Evolutionary conservation across 1,140 invertebrate species (phyloP), one percentile per base, ranked within the genome.

Genomic region (Drosophila nigromelanica): DNA sequence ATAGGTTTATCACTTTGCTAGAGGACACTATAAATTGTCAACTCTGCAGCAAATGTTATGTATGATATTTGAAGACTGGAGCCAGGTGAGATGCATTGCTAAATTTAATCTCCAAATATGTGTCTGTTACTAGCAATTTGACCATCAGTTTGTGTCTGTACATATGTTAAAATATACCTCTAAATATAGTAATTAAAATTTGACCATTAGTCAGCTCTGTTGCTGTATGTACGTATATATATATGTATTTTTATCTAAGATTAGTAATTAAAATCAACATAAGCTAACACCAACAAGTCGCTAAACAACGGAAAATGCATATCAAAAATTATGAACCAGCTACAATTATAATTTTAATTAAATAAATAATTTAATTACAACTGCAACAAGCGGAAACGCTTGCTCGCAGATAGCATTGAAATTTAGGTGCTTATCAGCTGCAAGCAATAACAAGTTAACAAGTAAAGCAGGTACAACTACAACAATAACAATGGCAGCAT

Each of bases 331-430:
- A 33, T 47, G 42, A 14, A 37, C 48, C 4, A 11, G 14, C n/a
- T 37, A 6, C 39, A 60, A 37, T 14, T 66, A 30, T 24, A 47
- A 37, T 47, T 47, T 11, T 48, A 69, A 72, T 68, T 71, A 68
- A 50, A 58, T 54, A 12, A 59, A 47, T 59, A 52, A 52, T 47
- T 35, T 39, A 72, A 68, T 80, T 80, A 58, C 58, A 48, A 60
- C 24, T 27, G 7, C 59, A 76, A 76, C 82, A 86, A 24, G 21
- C 21, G 21, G 21, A 24, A 24, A 4, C 82, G 82, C 70, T 73
- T 71, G 48, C 66, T 61, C 58, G 64, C 45, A 64, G 72, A 79
- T 86, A 87, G 70, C 82, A 86, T 87, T 85, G 81, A 85, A 35
- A 78, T 77, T 80, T 85, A 86, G 68, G 67, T 50, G 63, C 42